A percentile compares a stretch with the other conserved stretches of the same genome.
Evolutionary conservation across 2,888 invertebrate genomes (phyloP).

Genomic region (Cheilosia urbana): DNA sequence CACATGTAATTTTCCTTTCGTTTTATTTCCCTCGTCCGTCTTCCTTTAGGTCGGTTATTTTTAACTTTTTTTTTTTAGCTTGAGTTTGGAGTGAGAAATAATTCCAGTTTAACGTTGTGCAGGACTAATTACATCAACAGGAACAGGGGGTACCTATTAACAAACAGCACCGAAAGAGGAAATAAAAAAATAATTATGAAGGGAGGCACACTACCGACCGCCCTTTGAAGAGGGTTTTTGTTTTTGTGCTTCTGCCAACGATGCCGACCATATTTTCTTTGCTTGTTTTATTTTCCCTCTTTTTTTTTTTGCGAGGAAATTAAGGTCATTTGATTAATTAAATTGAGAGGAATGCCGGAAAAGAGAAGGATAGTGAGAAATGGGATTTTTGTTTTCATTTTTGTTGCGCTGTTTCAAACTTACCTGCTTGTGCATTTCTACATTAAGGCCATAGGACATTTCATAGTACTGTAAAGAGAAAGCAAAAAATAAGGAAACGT

Average conservation of each 20-base stretch:
- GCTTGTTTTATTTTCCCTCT: background rate
- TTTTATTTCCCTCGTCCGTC: conserved; percentile 23
- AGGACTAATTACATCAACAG: conserved; percentile 65
- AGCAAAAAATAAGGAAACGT: conserved; percentile 42
- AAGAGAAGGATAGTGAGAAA: background rate
- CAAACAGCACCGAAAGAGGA: conserved; percentile 15
- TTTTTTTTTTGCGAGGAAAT: conserved; percentile 34
- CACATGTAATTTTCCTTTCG: conserved; percentile 28
- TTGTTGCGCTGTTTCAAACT: conserved; percentile 77
- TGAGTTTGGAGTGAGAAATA: conserved; percentile 9
- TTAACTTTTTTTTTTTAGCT: background rate
- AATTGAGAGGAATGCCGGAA: conserved; percentile 33
- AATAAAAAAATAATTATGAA: conserved; percentile 16
- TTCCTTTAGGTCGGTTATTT: background rate
- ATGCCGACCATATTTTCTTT: background rate
- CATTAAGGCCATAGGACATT: conserved; percentile 97
- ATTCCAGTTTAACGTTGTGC: conserved; percentile 32
- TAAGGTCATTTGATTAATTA: conserved; percentile 65
- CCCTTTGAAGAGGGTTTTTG: conserved; percentile 15
- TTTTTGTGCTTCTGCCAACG: background rate
- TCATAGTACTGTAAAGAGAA: conserved; percentile 92
- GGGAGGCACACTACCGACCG: conserved; percentile 11
- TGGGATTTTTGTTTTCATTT: background rate
- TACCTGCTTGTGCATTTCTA: conserved; percentile 98
- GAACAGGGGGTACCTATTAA: conserved; percentile 53